These are phyloP conservation scores for Motacilla alba DNA, from an alignment of 2,113 vertebrate genomes.

Conservation along the genomic window DNA sequence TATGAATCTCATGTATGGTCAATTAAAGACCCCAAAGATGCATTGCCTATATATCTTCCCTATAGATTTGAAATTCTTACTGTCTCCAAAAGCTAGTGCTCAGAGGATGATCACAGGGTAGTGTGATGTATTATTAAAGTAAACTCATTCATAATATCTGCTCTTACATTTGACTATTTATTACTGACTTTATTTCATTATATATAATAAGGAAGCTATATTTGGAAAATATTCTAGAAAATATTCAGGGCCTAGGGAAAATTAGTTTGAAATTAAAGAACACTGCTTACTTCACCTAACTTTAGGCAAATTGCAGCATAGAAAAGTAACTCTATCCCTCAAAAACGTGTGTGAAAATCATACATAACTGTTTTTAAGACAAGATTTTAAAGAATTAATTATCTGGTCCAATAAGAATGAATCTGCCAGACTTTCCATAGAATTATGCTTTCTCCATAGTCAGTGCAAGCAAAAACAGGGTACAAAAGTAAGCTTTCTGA, in stretches of 20 bases:
- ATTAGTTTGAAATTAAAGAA: background rate
- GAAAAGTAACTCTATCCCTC: background rate
- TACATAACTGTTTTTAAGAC: background rate
- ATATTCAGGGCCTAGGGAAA: background rate
- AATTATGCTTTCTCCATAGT: background rate
- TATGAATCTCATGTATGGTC: accelerated
- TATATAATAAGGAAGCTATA: background rate
- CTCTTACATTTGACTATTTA: background rate
- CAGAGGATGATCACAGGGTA: background rate
- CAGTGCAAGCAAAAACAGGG: background rate
- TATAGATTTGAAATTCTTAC: background rate
- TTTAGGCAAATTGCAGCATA: background rate
- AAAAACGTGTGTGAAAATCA: background rate
- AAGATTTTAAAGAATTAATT: background rate
- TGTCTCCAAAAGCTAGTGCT: background rate
- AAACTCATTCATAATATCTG: background rate
- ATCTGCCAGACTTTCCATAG: background rate
- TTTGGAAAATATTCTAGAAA: background rate
- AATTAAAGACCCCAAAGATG: background rate
- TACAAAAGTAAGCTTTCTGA: background rate
- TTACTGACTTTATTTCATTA: background rate
- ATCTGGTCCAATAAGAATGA: background rate
- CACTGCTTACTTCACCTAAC: background rate
- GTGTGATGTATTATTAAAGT: background rate
- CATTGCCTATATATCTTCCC: accelerated